Base-by-base conservation (phyloP, 2,113 vertebrate species). In the Riparia riparia region DNA sequence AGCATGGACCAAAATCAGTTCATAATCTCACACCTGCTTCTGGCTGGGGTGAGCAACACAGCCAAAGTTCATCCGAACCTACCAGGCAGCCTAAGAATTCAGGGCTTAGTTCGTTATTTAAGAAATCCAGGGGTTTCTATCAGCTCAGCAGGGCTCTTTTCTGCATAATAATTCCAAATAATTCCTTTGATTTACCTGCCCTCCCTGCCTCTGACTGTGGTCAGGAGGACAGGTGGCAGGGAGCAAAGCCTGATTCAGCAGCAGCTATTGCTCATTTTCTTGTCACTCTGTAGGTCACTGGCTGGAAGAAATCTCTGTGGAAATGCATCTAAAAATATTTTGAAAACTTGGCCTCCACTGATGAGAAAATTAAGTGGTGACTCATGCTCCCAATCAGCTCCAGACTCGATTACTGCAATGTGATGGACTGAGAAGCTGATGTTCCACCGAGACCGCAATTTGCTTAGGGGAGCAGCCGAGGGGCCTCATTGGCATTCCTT, bases 281-380 rank as follows among this genome's bases (percentile, higher is more conserved):
- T 89, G 76, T 90, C 90, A 65, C 76, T 84, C 88, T 18, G 1
- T 9, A 84, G 92, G 94, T 86, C 90, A 53, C 53, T 26, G n/a
- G 17, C 56, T 82, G 61, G 56, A 79, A 90, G 82, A 92, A 87
- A 84, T 68, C 76, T 90, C 92, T 60, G 83, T 3, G 17, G 79
- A 96, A 93, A 93, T 29, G 41, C 76, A 79, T 90, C 88, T 93
- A 78, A 93, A 96, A 96, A 95, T 94, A 93, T 93, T 96, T 74
- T 74, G 82, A 92, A 86, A 94, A 80, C 82, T 88, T 87, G 89
- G 89, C 41, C 79, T 85, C 57, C 1, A 8, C 37, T 92, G 90
- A 89, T 93, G 91, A 93, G 77, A 80, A 92, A 76, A 93, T 82
- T 56, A 76, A 89, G 73, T 90, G 66, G 82, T 94, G 81, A 94